A percentile compares a stretch with the other conserved stretches of the same genome.
Conservation (phyloP, 92 coral and sea anemone genomes). For the Umimayanthus kanabou region DNA sequence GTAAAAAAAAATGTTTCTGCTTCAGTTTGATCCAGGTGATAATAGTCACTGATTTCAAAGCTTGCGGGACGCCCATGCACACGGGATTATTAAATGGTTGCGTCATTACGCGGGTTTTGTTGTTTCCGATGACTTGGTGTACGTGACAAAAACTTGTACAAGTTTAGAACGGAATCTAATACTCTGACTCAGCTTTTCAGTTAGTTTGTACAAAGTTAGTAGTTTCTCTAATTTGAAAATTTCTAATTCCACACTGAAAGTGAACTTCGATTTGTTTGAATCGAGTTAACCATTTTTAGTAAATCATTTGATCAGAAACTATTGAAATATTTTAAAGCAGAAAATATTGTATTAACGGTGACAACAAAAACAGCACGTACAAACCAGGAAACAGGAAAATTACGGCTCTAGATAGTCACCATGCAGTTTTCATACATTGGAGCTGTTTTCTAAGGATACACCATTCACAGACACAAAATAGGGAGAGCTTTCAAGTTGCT, state of each 20-base stretch:
- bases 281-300: too few relatives aligned
- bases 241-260: not conserved
- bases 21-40: too few relatives aligned
- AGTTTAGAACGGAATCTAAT: not conserved
- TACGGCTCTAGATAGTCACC: not conserved
- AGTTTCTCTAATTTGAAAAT: not conserved
- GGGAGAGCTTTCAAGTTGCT: too few relatives aligned
- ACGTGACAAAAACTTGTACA: not conserved
- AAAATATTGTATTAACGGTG: not conserved
- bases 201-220: not conserved
- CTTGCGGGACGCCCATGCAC: too few relatives aligned
- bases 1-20: too few relatives aligned
- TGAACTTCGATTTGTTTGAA: not conserved
- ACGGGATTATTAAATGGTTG: not conserved
- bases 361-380: not conserved
- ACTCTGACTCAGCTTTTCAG: not conserved
- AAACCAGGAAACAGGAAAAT: not conserved
- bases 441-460: too few relatives aligned
- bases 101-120: not conserved
- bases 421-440: too few relatives aligned
- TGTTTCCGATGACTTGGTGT: not conserved
- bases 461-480: too few relatives aligned
- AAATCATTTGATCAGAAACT: not conserved
- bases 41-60: too few relatives aligned
- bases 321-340: too few relatives aligned